Percentiles rank a stretch among this genome's conserved stretches.
phyloP scores from a whole-genome alignment of 2,113 vertebrate species.

The Aegotheles bennettii region DNA sequence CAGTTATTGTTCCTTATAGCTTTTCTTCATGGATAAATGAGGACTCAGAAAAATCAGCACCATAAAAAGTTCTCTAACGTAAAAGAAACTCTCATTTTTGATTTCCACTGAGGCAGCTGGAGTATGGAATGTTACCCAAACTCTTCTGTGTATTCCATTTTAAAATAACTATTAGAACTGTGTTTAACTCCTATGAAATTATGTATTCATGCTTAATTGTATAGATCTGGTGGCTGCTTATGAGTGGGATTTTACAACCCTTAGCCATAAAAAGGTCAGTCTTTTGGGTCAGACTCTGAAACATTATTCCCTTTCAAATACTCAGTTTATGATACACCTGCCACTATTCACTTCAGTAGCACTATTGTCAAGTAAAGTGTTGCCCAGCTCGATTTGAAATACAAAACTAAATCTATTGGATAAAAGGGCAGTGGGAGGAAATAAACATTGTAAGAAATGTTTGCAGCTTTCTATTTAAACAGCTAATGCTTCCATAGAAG shows the following conservation, averaged over 20 bases:
- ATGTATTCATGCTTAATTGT: background rate
- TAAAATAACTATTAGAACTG: background rate
- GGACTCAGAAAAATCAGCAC: background rate
- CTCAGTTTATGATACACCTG: background rate
- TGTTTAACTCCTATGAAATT: background rate
- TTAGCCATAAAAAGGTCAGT: background rate
- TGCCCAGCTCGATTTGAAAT: background rate
- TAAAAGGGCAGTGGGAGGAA: background rate
- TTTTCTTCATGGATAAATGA: background rate
- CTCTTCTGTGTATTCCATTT: background rate
- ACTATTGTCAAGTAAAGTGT: background rate
- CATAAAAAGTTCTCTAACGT: background rate
- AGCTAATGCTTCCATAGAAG: background rate
- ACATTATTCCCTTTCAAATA: background rate
- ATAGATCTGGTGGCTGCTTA: background rate
- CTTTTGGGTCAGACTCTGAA: background rate
- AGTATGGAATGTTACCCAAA: background rate
- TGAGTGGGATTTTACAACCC: background rate
- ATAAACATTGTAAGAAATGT: background rate
- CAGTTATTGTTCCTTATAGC: background rate
- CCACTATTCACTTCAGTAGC: background rate
- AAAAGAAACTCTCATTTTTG: background rate
- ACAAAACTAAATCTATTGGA: background rate
- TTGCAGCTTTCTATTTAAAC: background rate
- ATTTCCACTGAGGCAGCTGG: background rate